Base-by-base conservation (phyloP, 2,888 invertebrate species). In the Agelastica alni region DNA sequence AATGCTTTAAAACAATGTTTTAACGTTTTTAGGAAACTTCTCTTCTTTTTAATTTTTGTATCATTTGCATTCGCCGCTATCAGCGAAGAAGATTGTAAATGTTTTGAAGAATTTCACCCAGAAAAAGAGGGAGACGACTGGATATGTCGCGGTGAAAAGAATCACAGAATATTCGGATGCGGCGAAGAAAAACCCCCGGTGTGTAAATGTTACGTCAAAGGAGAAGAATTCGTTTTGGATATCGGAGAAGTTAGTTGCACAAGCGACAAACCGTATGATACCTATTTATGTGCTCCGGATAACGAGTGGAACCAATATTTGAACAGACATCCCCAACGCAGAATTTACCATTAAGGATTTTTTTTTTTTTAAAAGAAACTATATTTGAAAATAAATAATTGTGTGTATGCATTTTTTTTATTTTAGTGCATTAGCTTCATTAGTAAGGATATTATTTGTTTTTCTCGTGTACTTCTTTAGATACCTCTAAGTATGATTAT, bases 61-160 rank as follows among this genome's bases (percentile, higher is more conserved):
- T 1, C 26, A 26, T 26, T 48, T 12, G 26, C 31, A 6, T 12
- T n/a, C 3, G 47, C 34, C 2, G 41, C 41, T 5, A 26, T 49
- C 7, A 45, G 46, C 12, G 41, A 39, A 41, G 45, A 41, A 3
- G 58, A 63, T 14, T 71, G 71, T 53, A 60, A 63, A 51, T 71
- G 71, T 56, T 71, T 67, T 60, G 63, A 65, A 17, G 66, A 65
- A 20, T 71, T 69, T 51, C 53, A 66, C 18, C 62, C 67, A 6
- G 65, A 66, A 48, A 56, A 57, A 13, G 57, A 60, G 14, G 51
- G 51, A 3, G 36, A 53, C 10, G 51, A 53, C 7, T 62, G 62
- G 52, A 56, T 58, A 31, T 71, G 71, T 44, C 56, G 67, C 26
- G 68, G 68, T 10, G 52, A 56, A n/a, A 68, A 63, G 18, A 49